A percentile compares a stretch with the other conserved stretches of the same genome.
These are phyloP conservation scores for Nannoperca obscura DNA, from an alignment of 2,797 vertebrate genomes.

Conservation along the genomic window DNA sequence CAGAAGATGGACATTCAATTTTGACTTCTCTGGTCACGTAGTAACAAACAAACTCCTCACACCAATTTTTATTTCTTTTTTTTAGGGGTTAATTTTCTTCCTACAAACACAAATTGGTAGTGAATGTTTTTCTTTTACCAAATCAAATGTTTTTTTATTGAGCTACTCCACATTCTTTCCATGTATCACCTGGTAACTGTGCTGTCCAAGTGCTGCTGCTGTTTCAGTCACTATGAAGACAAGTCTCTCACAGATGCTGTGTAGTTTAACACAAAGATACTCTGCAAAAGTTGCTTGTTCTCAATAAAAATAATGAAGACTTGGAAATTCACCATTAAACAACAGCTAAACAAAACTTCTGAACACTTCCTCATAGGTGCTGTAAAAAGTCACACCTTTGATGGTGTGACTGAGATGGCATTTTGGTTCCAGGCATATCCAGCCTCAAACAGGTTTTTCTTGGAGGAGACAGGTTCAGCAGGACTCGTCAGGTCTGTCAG, in stretches of 20 bases:
- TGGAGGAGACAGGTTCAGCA: slow-evolving; percentile 86
- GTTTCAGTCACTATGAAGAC: background rate
- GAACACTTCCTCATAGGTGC: too few relatives aligned
- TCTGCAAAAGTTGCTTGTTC: background rate
- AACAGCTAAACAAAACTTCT: background rate
- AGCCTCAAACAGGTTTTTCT: slow-evolving; percentile 91
- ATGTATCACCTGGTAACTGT: background rate
- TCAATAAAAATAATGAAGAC: background rate
- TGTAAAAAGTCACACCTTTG: slow-evolving; percentile 82
- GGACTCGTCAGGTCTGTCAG: slow-evolving; percentile 84
- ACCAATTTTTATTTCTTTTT: too few relatives aligned
- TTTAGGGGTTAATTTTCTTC: too few relatives aligned
- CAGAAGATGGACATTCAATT: background rate
- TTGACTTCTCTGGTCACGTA: background rate
- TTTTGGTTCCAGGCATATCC: slow-evolving; percentile 87
- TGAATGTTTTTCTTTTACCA: too few relatives aligned
- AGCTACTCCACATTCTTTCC: too few relatives aligned
- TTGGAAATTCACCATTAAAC: background rate
- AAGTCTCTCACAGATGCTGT: background rate
- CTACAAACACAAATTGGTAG: too few relatives aligned
- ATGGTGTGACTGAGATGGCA: slow-evolving; percentile 57
- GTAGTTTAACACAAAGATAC: background rate
- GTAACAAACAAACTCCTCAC: too few relatives aligned
- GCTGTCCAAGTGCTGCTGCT: too few relatives aligned
- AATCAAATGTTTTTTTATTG: too few relatives aligned